These are phyloP conservation scores for Dioctria linearis DNA, from an alignment of 2,888 invertebrate genomes.

Conservation along the genomic window DNA sequence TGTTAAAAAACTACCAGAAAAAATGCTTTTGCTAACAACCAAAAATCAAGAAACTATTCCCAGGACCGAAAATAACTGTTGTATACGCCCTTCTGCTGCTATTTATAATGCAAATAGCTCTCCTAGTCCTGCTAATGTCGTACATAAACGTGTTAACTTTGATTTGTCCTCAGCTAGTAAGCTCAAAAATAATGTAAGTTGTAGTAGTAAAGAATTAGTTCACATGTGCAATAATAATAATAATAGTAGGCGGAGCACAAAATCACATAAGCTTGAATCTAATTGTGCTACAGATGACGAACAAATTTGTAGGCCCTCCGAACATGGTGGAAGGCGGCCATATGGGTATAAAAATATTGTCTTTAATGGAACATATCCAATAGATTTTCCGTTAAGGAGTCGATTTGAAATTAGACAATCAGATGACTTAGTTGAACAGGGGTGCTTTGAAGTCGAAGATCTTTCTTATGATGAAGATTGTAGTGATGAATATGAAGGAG, in stretches of 20 bases:
- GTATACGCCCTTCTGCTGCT: neutral
- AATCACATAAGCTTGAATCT: neutral
- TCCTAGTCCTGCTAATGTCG: neutral
- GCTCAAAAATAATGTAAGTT: conserved; percentile 1
- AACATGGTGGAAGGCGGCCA: neutral
- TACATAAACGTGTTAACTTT: conserved; percentile 56
- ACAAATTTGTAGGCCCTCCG: neutral
- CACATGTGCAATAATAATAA: neutral
- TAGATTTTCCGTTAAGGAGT: conserved; percentile 78
- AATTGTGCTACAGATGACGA: neutral
- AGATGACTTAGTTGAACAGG: conserved; percentile 60
- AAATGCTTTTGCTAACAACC: conserved; percentile 21
- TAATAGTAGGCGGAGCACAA: neutral
- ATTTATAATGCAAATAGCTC: conserved; percentile 7
- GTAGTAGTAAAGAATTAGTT: conserved; percentile 23
- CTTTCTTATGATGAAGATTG: conserved; percentile 61
- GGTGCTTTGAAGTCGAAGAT: conserved; percentile 66
- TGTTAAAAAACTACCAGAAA: conserved; percentile 5
- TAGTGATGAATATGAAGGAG: conserved; percentile 57
- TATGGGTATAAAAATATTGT: conserved; percentile 72
- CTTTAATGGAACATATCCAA: conserved; percentile 90
- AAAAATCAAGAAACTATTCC: conserved; percentile 8
- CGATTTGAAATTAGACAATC: conserved; percentile 58
- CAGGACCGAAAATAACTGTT: neutral
- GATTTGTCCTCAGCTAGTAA: conserved; percentile 45